Conservation (phyloP, 53 echinoderm and acorn worm species). For the Crossaster papposus region DNA sequence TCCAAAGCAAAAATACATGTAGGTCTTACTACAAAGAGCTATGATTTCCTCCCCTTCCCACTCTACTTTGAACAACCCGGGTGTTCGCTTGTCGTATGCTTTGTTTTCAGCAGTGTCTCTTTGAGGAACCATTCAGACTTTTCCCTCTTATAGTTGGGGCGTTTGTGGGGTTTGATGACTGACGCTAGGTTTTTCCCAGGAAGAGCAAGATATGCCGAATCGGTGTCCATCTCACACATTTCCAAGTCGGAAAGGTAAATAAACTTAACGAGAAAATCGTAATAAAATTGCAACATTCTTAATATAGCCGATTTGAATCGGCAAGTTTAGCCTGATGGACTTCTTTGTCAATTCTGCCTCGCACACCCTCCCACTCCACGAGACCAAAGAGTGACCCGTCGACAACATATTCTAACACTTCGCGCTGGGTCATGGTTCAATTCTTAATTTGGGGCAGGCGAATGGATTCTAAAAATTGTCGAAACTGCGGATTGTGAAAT, state of each 20-base stretch:
- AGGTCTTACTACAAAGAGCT: constrained; percentile 67
- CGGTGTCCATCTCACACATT: too few relatives aligned
- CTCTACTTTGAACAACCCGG: constrained; percentile 69
- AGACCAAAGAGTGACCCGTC: constrained; percentile 58
- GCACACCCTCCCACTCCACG: constrained; percentile 40
- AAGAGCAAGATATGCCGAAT: constrained; percentile 41
- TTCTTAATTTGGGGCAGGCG: constrained; percentile 1
- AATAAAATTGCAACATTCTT: too few relatives aligned
- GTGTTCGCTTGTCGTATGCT: constrained; percentile 57
- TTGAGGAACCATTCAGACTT: constrained; percentile 59
- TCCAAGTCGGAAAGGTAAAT: constrained; percentile 8
- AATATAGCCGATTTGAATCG: constrained; percentile 9
- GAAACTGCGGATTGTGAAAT: not conserved
- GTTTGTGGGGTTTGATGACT: constrained; percentile 39
- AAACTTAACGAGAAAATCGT: too few relatives aligned
- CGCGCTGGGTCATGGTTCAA: not conserved
- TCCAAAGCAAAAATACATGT: constrained; percentile 62
- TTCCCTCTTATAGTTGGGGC: constrained; percentile 29
- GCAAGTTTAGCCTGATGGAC: not conserved
- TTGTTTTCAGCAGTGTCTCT: constrained; percentile 6
- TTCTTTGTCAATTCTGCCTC: not conserved
- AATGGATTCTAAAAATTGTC: not conserved
- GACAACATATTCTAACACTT: constrained; percentile 5
- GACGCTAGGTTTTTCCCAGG: constrained; percentile 20
- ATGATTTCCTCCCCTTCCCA: constrained; percentile 73